Base-by-base conservation (phyloP, 2,113 vertebrate genomes). In the Bucco capensis region DNA sequence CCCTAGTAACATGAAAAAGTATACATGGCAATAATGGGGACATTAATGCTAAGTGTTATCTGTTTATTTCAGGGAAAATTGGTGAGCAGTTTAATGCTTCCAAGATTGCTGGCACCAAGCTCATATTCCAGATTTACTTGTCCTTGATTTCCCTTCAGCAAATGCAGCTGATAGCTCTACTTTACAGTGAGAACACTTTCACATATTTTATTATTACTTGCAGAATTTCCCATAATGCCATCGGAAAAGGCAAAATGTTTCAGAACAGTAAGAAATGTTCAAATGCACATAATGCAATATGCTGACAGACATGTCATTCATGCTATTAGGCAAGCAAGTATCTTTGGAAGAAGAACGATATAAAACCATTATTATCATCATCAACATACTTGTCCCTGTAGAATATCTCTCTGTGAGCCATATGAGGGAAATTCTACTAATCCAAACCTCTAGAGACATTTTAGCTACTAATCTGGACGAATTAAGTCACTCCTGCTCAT, bases 401-500 rank as follows among this genome's bases (percentile, higher is more conserved):
- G 86, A 65, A 10, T 51, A 86, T 23, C 74, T 71, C 80, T 66
- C 5, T 51, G 35, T 33, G 54, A 90, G 64, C 44, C 40, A 16
- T 28, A 42, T 65, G 57, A 88, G 57, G 27, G 78, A 86, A 83
- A 50, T 50, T 81, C 18, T 22, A 86, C 83, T 88, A 88, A 95
- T 84, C 86, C 94, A 96, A 75, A 71, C 57, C 76, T 83, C 86
- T 50, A 44, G 61, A 78, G 58, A 61, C 66, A 75, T 75, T 90
- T 86, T 61, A 79, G 40, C 66, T 54, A 53, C 61, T 72, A 46
- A 86, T 35, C 61, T 84, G 88, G 53, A 90, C 72, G 66, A 94
- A 86, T 54, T 75, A 67, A 61, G 57, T 67, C 58, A 75, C n/a
- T 91, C 69, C 37, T 74, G 38, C 56, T 86, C 76, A 12, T 1